Percentiles rank a stretch among this genome's conserved stretches.
Evolutionary conservation across 2,113 vertebrate species (phyloP).

Genomic region (Bettongia penicillata): DNA sequence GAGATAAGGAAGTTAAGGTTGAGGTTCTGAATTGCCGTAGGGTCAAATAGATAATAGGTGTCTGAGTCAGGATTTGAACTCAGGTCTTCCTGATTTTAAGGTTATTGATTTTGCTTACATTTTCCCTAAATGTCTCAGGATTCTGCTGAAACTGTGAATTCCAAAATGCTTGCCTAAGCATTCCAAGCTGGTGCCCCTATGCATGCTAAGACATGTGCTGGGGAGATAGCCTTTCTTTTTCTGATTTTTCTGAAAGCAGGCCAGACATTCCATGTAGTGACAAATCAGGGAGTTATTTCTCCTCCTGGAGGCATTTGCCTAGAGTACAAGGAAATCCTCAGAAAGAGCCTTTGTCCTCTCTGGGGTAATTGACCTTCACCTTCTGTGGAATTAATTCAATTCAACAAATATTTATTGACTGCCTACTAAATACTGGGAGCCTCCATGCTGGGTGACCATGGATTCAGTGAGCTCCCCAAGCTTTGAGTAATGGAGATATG

Average conservation of each 20-base stretch:
- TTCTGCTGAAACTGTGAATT: constrained; percentile 17
- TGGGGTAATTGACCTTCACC: constrained; percentile 59
- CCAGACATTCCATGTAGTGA: constrained; percentile 7
- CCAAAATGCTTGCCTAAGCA: background rate
- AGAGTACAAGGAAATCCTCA: constrained; percentile 11
- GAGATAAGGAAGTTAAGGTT: background rate
- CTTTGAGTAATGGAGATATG: constrained; percentile 40
- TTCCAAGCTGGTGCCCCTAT: background rate
- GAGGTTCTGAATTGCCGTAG: background rate
- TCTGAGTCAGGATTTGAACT: background rate
- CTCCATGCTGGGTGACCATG: background rate
- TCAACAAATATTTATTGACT: constrained; percentile 15
- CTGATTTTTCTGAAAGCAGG: constrained; percentile 7
- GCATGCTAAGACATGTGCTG: background rate
- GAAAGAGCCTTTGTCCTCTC: constrained; percentile 15
- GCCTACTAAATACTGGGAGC: background rate
- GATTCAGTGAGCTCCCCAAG: constrained; percentile 33
- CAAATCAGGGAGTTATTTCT: constrained; percentile 21
- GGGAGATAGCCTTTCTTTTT: background rate
- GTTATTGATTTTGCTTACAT: background rate
- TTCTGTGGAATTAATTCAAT: constrained; percentile 31
- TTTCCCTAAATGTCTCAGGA: background rate
- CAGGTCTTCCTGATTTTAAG: background rate
- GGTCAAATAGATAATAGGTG: background rate
- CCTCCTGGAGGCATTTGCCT: constrained; percentile 21